Evolutionary conservation across 2,797 vertebrate species (phyloP).

Genomic region (Poecile montanus): DNA sequence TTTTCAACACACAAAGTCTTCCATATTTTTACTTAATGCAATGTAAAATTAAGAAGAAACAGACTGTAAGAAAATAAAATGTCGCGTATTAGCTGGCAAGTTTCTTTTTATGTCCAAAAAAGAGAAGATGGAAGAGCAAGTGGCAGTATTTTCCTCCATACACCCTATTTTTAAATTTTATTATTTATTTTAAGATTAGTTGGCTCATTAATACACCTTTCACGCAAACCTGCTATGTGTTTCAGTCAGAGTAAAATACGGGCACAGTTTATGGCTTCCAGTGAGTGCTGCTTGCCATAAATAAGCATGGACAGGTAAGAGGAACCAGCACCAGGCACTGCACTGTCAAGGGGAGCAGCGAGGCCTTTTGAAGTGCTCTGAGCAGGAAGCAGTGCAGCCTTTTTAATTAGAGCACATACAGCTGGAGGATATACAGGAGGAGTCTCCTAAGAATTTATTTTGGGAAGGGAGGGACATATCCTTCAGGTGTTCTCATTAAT

Average conservation of each 20-base stretch:
- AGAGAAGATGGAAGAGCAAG: background rate
- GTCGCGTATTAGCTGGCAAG: accelerated
- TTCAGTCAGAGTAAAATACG: constrained; percentile 33
- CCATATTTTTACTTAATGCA: background rate
- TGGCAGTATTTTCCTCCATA: accelerated
- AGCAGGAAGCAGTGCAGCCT: constrained; percentile 79
- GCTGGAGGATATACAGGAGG: constrained; percentile 75
- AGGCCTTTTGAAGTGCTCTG: constrained; percentile 79
- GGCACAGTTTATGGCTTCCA: constrained; percentile 7
- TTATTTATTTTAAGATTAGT: background rate
- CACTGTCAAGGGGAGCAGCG: constrained; percentile 66
- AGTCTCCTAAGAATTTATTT: constrained; percentile 63
- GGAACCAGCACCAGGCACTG: constrained; percentile 33
- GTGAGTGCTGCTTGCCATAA: constrained; percentile 54
- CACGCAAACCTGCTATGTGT: background rate
- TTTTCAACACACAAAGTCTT: background rate
- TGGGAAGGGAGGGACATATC: constrained; percentile 68
- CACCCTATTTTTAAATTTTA: background rate
- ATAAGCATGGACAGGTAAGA: constrained; percentile 74
- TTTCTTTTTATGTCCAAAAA: background rate
- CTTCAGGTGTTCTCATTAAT: constrained; percentile 75
- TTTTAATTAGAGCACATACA: constrained; percentile 80
- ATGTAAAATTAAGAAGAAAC: background rate
- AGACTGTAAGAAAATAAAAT: background rate
- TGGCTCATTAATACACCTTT: background rate